These are phyloP conservation scores for Tridacna crocea DNA, from an alignment of 2,888 invertebrate genomes.

Conservation along the genomic window DNA sequence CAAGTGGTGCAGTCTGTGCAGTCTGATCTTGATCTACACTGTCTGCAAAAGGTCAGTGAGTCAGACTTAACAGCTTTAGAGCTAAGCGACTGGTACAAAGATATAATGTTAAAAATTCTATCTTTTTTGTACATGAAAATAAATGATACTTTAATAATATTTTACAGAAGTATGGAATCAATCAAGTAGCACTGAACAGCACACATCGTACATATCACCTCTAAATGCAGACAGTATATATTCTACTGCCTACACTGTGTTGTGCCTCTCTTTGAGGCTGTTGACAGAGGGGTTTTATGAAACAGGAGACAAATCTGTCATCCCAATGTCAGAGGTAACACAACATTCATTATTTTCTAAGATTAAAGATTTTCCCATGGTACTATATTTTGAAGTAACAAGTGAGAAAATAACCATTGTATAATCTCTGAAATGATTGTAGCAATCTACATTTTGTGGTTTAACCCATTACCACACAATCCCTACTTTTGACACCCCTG, in stretches of 20 bases:
- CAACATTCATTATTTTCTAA: neutral
- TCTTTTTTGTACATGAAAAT: too few species aligned
- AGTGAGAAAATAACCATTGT: neutral
- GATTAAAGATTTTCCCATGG: neutral
- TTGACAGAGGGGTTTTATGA: conserved; percentile 91
- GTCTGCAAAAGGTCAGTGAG: too few species aligned
- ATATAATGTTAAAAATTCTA: too few species aligned
- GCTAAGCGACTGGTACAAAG: too few species aligned
- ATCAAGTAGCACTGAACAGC: neutral
- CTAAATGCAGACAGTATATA: conserved; percentile 98
- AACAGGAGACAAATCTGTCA: conserved; percentile 71
- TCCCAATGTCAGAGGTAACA: conserved; percentile 68
- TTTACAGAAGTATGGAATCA: conserved; percentile 13
- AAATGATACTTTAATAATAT: too few species aligned
- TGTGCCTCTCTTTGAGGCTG: conserved; percentile 92
- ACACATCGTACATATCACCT: conserved; percentile 83
- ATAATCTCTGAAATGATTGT: neutral
- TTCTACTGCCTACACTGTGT: conserved; percentile 93
- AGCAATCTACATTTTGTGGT: neutral
- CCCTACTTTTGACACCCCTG: too few species aligned
- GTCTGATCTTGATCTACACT: too few species aligned
- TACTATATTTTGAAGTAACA: neutral
- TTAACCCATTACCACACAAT: too few species aligned
- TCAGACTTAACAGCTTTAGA: too few species aligned
- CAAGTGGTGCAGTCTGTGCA: too few species aligned